Conservation (phyloP, 1,140 invertebrate genomes). For the Ceratitis capitata region DNA sequence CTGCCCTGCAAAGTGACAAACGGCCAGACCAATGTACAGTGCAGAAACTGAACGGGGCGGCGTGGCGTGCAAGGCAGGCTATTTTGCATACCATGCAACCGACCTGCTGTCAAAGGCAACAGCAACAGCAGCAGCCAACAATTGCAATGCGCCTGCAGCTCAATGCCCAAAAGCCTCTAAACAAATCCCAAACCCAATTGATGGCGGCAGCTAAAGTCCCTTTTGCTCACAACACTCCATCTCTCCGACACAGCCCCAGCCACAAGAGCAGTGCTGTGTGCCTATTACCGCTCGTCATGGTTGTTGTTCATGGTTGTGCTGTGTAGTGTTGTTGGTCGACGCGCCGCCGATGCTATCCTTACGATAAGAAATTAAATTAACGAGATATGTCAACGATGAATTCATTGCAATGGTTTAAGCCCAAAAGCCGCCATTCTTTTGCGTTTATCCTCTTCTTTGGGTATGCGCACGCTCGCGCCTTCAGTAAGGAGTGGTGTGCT, state of each 20-base stretch:
- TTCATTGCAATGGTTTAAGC: slow-evolving; percentile 65
- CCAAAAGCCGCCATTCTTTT: slow-evolving; percentile 64
- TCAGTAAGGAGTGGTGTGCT: not conserved
- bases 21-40: not conserved
- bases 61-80: not conserved
- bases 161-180: slow-evolving; percentile 4
- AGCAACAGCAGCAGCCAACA: not conserved
- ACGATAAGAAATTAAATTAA: slow-evolving; percentile 66
- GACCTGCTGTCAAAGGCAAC: not conserved
- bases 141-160: not conserved
- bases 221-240: not conserved
- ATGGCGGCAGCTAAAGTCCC: slow-evolving; percentile 1
- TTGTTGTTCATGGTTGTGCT: too few relatives aligned
- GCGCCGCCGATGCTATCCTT: slow-evolving; percentile 46
- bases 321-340: not conserved
- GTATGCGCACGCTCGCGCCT: slow-evolving; percentile 30
- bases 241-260: not conserved
- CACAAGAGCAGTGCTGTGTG: not conserved
- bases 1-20: slow-evolving; percentile 9
- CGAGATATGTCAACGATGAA: slow-evolving; percentile 66
- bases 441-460: slow-evolving; percentile 43
- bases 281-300: not conserved
- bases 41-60: not conserved
- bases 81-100: slow-evolving; percentile 12
- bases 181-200: slow-evolving; percentile 17